Evolutionary conservation across 2,113 vertebrate species (phyloP).

Genomic region (Thamnaconus septentrionalis): DNA sequence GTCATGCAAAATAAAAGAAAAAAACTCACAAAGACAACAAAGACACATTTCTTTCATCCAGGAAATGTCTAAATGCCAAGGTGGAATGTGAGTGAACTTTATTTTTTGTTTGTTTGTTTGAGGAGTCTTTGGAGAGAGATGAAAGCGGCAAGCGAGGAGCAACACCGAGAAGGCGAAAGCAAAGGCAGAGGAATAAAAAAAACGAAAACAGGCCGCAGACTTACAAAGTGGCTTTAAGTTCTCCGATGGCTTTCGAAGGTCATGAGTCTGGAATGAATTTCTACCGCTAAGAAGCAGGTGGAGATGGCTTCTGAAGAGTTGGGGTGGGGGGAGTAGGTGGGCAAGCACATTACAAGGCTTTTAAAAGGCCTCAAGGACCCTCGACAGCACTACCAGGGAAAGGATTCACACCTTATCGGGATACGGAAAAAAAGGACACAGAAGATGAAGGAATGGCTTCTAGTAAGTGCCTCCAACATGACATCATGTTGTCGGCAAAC

Average conservation of each 20-base stretch:
- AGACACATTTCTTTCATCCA: slow-evolving; percentile 20
- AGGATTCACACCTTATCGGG: slow-evolving; percentile 39
- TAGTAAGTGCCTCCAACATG: slow-evolving; percentile 25
- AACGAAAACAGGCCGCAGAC: no score
- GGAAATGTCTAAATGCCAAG: background rate
- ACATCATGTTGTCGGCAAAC: slow-evolving; percentile 31
- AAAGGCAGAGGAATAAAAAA: no score
- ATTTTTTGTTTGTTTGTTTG: background rate
- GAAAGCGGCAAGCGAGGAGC: slow-evolving; percentile 20
- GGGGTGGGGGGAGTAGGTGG: slow-evolving; percentile 11
- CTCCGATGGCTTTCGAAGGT: slow-evolving; percentile 53
- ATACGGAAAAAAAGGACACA: slow-evolving; percentile 19
- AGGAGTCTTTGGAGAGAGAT: slow-evolving; percentile 20
- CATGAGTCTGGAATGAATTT: slow-evolving; percentile 14
- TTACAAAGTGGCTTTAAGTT: slow-evolving; percentile 15
- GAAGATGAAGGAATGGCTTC: slow-evolving; percentile 26
- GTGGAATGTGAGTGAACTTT: slow-evolving; percentile 6
- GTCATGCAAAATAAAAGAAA: slow-evolving; percentile 17
- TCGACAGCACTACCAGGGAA: slow-evolving; percentile 30
- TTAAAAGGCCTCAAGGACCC: slow-evolving; percentile 38
- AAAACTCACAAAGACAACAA: slow-evolving; percentile 43
- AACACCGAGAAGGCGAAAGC: slow-evolving; percentile 21
- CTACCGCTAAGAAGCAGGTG: slow-evolving; percentile 10
- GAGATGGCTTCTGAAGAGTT: slow-evolving; percentile 25
- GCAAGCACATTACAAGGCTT: slow-evolving; percentile 42